Evolutionary conservation across 23 tunicate species (phyloP), one percentile per base, ranked within the genome.

Genomic region (Ciona savignyi): DNA sequence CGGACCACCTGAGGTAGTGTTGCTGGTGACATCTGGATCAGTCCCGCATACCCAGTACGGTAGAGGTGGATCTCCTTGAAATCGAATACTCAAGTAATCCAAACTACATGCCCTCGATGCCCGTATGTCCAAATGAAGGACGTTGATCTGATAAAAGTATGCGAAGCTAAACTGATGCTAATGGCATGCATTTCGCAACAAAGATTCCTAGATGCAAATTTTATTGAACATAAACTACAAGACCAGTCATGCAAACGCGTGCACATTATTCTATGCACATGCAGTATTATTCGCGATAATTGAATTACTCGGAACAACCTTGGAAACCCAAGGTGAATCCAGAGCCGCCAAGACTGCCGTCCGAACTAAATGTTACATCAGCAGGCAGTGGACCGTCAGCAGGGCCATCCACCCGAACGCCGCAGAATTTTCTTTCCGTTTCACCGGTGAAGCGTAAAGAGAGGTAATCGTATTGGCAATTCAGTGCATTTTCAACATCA

Each of bases 401-500:
- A 28, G 93, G 93, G 15, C 56, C 56, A 15, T 42, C 56, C 56
- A 42, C 56, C 9, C 56, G 28, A 24, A 67, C 51, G 1, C 93
- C 85, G 77, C 93, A 86, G 34, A 79, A 69, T 74, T 74, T 86
- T 62, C 68, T 70, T 62, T 63, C 80, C 3, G 77, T 27, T 33
- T 68, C 31, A 20, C 69, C 85, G 30, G 68, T 35, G 23, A 79
- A 79, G 21, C 48, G 60, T 56, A 86, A 25, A 2, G 81, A 61
- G 25, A 86, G 60, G 64, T 25, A 86, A 79, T 86, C 93, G 66
- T 86, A 86, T 32, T 79, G 84, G 61, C 93, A 86, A 61, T 70
- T 79, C 60, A 73, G 65, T 0, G 93, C 76, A 33, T 79, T 86
- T 61, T 86, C 93, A 34, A 86, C 73, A 27, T 79, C 77, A 21